Percentiles rank a stretch among this genome's conserved stretches.
Conservation (phyloP, 2,113 vertebrate genomes). For the Ivindomyrus marchei region DNA sequence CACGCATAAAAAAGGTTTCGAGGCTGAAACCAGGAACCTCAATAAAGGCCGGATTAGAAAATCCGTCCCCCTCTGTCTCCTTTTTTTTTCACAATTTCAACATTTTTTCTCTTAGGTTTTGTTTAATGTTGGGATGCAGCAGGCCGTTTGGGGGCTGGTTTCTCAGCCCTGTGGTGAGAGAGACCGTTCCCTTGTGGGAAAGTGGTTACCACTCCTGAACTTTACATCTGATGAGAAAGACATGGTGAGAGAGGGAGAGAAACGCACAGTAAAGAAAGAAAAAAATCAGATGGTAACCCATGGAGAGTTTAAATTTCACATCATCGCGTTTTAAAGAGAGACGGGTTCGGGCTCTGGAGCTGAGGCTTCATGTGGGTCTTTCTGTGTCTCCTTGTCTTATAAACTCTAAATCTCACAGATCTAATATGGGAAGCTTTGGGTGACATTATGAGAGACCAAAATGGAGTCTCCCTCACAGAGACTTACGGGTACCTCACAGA, state of each 20-base stretch:
- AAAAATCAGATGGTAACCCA: slow-evolving; percentile 33
- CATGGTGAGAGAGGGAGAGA: slow-evolving; percentile 37
- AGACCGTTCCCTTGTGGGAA: slow-evolving; percentile 72
- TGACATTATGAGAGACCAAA: background rate
- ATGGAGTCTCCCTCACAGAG: background rate
- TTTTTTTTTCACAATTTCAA: slow-evolving; percentile 57
- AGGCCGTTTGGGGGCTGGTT: slow-evolving; percentile 67
- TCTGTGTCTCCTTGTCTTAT: background rate
- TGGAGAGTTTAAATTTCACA: slow-evolving; percentile 27
- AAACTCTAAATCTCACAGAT: background rate
- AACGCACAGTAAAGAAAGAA: background rate
- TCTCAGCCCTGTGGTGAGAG: slow-evolving; percentile 69
- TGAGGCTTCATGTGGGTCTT: background rate
- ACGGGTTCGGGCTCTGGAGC: background rate
- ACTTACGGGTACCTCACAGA: background rate
- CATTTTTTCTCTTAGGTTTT: slow-evolving; percentile 50
- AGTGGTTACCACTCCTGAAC: slow-evolving; percentile 66
- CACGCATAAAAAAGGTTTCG: slow-evolving; percentile 73
- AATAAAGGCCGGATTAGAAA: slow-evolving; percentile 78
- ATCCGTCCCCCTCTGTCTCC: slow-evolving; percentile 63
- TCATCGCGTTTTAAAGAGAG: slow-evolving; percentile 34
- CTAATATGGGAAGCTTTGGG: background rate
- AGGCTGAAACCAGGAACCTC: slow-evolving; percentile 72
- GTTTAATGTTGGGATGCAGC: slow-evolving; percentile 47
- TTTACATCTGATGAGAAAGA: slow-evolving; percentile 69